A percentile compares a stretch with the other conserved stretches of the same genome.
Conservation (phyloP, 2,797 vertebrate species). For the Paguma larvata region DNA sequence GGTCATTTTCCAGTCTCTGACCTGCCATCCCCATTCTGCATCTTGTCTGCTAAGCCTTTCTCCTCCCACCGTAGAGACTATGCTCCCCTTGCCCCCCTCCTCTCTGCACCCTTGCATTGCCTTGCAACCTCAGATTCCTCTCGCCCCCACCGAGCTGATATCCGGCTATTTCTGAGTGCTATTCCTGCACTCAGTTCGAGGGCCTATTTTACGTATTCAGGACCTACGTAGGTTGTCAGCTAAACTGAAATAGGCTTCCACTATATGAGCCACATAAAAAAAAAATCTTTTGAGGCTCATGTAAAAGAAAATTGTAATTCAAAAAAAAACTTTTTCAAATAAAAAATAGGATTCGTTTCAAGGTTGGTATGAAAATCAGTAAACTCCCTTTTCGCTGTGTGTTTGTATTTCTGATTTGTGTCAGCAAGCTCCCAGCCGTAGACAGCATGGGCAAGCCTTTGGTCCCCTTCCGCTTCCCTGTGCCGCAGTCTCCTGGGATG, state of each 20-base stretch:
- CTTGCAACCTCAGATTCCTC: neutral
- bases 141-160: neutral
- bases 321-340: neutral
- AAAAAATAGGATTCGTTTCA: neutral
- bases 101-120: neutral
- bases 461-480: fast-evolving
- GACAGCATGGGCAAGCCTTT: neutral
- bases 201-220: neutral
- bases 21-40: neutral
- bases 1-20: neutral
- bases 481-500: too few relatives aligned
- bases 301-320: neutral
- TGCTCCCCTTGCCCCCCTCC: too few relatives aligned
- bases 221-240: neutral
- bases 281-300: neutral
- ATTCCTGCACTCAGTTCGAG: neutral
- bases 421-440: neutral
- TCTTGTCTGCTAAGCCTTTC: neutral
- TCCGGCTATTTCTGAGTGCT: neutral
- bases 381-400: neutral
- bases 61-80: neutral
- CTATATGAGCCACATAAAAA: neutral
- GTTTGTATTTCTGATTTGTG: slow-evolving; percentile 16
- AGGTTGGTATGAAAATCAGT: neutral
- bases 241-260: neutral